A percentile compares a stretch with the other conserved stretches of the same genome.
These are phyloP conservation scores for Phenganax subtilis DNA, from an alignment of 92 coral and sea anemone genomes.

Conservation along the genomic window DNA sequence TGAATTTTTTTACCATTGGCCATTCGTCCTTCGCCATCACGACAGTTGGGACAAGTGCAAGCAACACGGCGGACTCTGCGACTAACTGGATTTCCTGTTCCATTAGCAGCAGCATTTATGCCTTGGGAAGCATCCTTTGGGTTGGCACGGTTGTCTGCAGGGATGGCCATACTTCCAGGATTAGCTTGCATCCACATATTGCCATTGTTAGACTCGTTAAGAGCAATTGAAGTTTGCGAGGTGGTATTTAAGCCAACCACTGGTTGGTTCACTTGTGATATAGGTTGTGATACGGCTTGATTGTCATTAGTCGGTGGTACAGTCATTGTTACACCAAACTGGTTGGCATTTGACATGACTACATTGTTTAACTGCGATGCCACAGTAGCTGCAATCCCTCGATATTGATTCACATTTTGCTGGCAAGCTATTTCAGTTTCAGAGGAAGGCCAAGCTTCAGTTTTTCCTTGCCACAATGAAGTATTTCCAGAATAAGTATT, in stretches of 20 bases:
- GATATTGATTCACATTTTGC: conserved; percentile 75
- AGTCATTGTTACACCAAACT: conserved; percentile 3
- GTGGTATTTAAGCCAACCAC: conserved; percentile 8
- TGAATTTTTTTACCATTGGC: conserved; percentile 95
- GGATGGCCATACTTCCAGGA: conserved; percentile 26
- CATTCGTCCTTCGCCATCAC: conserved; percentile 98
- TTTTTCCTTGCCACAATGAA: conserved; percentile 88
- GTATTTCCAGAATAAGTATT: conserved; percentile 37
- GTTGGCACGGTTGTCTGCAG: not conserved
- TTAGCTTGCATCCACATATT: conserved; percentile 32
- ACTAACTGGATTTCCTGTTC: conserved; percentile 34
- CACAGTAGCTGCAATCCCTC: conserved; percentile 45
- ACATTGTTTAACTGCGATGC: conserved; percentile 8
- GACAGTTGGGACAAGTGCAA: conserved; percentile 97
- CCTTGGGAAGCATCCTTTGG: conserved; percentile 14
- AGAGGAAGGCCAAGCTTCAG: conserved; percentile 63
- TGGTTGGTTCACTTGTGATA: not conserved
- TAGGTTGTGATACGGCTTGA: not conserved
- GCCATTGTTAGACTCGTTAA: conserved; percentile 7
- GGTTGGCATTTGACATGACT: conserved; percentile 21
- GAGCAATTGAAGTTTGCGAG: conserved; percentile 26
- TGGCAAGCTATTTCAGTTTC: conserved; percentile 63
- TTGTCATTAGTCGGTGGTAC: conserved; percentile 1
- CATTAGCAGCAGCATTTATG: conserved; percentile 5
- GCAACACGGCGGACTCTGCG: conserved; percentile 96